These are phyloP conservation scores for Seriola aureovittata DNA, from an alignment of 2,113 vertebrate genomes.

Conservation along the genomic window DNA sequence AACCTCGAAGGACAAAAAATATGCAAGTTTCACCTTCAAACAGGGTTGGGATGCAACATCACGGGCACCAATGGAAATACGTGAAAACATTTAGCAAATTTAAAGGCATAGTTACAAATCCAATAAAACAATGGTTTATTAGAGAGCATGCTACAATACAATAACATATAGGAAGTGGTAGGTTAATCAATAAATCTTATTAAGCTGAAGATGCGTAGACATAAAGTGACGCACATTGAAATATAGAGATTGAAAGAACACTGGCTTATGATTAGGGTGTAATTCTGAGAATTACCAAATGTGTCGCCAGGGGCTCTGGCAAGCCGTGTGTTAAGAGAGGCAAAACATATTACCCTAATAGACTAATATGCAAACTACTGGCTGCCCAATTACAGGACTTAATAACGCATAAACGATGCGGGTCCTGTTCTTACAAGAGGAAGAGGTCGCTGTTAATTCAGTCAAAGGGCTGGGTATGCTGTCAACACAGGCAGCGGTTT, in stretches of 20 bases:
- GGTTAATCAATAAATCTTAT: conserved; percentile 61
- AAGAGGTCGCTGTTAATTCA: conserved; percentile 90
- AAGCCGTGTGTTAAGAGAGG: conserved; percentile 93
- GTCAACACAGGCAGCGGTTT: conserved; percentile 85
- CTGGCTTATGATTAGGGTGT: conserved; percentile 94
- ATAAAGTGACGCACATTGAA: conserved; percentile 72
- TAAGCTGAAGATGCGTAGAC: conserved; percentile 31
- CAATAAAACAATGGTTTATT: neutral
- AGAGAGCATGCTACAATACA: neutral
- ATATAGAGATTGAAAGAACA: conserved; percentile 95
- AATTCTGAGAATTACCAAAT: conserved; percentile 96
- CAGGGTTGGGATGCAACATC: neutral
- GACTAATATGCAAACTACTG: conserved; percentile 99
- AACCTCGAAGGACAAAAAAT: conserved; percentile 48
- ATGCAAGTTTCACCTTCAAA: conserved; percentile 53
- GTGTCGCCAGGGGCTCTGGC: conserved; percentile 90
- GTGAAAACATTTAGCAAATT: neutral
- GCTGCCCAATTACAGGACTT: conserved; percentile 97
- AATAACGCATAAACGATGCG: conserved; percentile 99
- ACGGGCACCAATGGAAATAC: neutral
- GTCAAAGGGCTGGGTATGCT: conserved; percentile 88
- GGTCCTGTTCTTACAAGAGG: conserved; percentile 94
- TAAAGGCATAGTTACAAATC: conserved; percentile 4
- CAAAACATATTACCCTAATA: conserved; percentile 99
- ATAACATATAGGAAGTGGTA: conserved; percentile 5